Conservation (phyloP, 2,888 invertebrate species). For the Lasius platythorax region DNA sequence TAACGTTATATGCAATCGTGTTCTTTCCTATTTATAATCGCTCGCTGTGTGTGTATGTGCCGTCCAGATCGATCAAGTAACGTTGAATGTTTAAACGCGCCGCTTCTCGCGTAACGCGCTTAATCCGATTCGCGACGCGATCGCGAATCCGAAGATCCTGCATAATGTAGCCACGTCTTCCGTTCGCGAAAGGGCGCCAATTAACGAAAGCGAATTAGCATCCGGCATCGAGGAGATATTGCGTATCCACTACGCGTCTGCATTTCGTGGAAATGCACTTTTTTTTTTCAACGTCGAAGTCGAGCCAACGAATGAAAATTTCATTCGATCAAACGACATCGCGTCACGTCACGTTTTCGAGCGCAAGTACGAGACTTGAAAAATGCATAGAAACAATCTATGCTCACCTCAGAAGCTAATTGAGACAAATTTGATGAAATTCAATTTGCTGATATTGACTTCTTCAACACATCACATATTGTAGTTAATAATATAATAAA, state of each 20-base stretch:
- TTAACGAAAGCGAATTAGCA: slow-evolving; percentile 64
- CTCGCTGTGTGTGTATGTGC: background rate
- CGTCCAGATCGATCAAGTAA: slow-evolving; percentile 32
- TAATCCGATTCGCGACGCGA: slow-evolving; percentile 62
- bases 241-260: slow-evolving; percentile 1
- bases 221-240: slow-evolving; percentile 27
- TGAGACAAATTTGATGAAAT: background rate
- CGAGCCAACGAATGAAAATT: slow-evolving; percentile 33
- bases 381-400: background rate
- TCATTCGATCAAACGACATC: slow-evolving; percentile 16
- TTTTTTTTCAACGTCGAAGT: slow-evolving; percentile 1
- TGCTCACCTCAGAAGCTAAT: slow-evolving; percentile 8
- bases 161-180: slow-evolving; percentile 64
- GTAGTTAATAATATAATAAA: too few relatives aligned
- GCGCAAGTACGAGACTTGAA: slow-evolving; percentile 8
- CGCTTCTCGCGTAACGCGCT: slow-evolving; percentile 55
- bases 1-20: slow-evolving; percentile 21
- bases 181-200: slow-evolving; percentile 49
- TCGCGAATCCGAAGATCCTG: slow-evolving; percentile 55
- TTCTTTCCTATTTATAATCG: slow-evolving; percentile 52
- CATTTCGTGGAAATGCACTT: background rate
- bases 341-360: background rate
- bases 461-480: too few relatives aligned
- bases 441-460: background rate
- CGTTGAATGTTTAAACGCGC: slow-evolving; percentile 62